phyloP scores from a whole-genome alignment of 2,888 invertebrate species.

The Pterobdella sp. region DNA sequence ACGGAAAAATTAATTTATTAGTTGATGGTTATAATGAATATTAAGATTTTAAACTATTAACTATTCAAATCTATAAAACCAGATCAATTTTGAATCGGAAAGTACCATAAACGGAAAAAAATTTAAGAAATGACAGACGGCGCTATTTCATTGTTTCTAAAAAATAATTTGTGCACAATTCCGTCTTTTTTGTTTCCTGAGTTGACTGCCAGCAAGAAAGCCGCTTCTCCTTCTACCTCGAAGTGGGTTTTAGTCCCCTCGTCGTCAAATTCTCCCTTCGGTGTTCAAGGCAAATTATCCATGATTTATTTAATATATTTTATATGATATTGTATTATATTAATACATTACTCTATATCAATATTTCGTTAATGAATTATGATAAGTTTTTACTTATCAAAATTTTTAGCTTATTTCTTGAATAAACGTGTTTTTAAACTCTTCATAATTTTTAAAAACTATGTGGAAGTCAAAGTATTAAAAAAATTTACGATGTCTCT shows the following conservation, averaged over 20 bases:
- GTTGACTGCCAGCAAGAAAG: constrained; percentile 57
- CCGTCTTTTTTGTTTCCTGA: constrained; percentile 59
- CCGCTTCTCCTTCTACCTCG: constrained; percentile 53
- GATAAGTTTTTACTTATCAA: no score
- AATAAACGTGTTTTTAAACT: neutral
- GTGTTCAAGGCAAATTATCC: constrained; percentile 32
- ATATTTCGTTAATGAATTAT: no score
- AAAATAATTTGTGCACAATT: constrained; percentile 57
- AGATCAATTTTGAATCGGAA: no score
- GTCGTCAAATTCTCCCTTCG: constrained; percentile 71
- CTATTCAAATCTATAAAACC: no score
- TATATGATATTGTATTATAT: neutral
- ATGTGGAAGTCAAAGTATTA: neutral
- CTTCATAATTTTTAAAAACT: neutral
- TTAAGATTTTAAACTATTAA: no score
- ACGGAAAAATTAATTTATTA: no score
- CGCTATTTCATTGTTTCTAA: constrained; percentile 51
- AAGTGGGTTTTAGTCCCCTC: constrained; percentile 78
- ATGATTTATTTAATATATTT: constrained; percentile 7
- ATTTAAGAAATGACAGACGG: constrained; percentile 10
- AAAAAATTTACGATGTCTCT: neutral
- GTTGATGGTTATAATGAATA: no score
- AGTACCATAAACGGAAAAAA: no score
- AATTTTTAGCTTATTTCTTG: no score
- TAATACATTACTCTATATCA: no score